Conservation (phyloP, 2,113 vertebrate genomes). For the Oceanites oceanicus region DNA sequence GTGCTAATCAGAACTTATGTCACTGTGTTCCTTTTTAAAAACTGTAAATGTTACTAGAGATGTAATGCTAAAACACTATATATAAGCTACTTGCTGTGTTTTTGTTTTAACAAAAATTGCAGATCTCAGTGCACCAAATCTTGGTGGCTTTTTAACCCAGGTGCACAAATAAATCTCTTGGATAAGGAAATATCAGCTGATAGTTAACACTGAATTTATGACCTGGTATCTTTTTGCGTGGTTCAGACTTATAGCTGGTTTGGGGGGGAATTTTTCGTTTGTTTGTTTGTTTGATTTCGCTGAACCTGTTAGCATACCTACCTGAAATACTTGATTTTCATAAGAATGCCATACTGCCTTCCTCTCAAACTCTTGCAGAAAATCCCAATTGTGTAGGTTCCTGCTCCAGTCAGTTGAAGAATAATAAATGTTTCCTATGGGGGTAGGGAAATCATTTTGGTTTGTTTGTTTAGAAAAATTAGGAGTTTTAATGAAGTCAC, state of each 20-base stretch:
- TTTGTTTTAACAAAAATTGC: not conserved
- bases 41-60: not conserved
- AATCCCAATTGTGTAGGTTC: not conserved
- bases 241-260: not conserved
- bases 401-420: not conserved
- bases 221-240: not conserved
- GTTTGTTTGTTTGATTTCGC: not conserved
- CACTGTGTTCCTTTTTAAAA: not conserved
- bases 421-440: not conserved
- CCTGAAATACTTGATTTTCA: not conserved
- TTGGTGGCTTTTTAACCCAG: not conserved
- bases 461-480: not conserved
- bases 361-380: not conserved
- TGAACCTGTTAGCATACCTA: not conserved
- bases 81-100: not conserved
- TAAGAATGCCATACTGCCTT: not conserved
- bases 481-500: not conserved
- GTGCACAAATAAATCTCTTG: not conserved
- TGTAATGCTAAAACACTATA: not conserved
- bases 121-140: not conserved
- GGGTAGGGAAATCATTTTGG: not conserved
- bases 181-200: not conserved
- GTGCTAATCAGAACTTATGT: not conserved
- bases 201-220: not conserved
- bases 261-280: not conserved